phyloP scores from a whole-genome alignment of 2,888 invertebrate species.

The Caenorhabditis becei region DNA sequence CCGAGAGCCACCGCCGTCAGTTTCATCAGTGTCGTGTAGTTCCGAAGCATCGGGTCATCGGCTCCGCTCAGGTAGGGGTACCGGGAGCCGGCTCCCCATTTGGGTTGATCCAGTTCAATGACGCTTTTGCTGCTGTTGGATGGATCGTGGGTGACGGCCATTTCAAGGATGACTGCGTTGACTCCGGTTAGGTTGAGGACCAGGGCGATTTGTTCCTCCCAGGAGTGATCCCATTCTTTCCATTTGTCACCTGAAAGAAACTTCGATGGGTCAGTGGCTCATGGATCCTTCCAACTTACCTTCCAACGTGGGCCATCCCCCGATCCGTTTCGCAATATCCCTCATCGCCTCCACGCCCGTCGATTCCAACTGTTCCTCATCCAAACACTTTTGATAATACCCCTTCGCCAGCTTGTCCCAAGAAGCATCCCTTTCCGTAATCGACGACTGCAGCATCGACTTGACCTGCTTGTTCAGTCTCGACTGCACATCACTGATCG shows the following conservation, averaged over 20 bases:
- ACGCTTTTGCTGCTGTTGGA: slow-evolving; percentile 75
- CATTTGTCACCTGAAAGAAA: slow-evolving; percentile 61
- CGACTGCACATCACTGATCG: slow-evolving; percentile 77
- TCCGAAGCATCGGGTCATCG: slow-evolving; percentile 77
- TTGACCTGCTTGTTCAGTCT: slow-evolving; percentile 78
- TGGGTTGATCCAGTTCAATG: slow-evolving; percentile 78
- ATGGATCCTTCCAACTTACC: slow-evolving; percentile 25
- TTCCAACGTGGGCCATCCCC: slow-evolving; percentile 81
- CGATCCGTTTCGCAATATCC: slow-evolving; percentile 74
- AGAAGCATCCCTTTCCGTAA: slow-evolving; percentile 62
- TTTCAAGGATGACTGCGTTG: slow-evolving; percentile 78
- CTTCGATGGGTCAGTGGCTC: slow-evolving; percentile 14
- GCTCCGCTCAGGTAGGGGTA: slow-evolving; percentile 76
- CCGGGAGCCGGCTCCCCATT: slow-evolving; percentile 77
- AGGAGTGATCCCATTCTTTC: slow-evolving; percentile 74
- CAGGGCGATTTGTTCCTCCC: slow-evolving; percentile 76
- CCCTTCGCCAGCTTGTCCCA: slow-evolving; percentile 77
- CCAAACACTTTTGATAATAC: slow-evolving; percentile 79
- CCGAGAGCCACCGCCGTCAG: slow-evolving; percentile 72
- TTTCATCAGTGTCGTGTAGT: slow-evolving; percentile 78
- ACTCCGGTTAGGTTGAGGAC: slow-evolving; percentile 78
- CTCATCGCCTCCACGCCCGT: slow-evolving; percentile 70
- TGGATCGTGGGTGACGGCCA: slow-evolving; percentile 79
- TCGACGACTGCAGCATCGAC: slow-evolving; percentile 69
- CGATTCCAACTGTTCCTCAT: slow-evolving; percentile 75